Conservation (phyloP, 2,113 vertebrate genomes). For the Bufo bufo region DNA sequence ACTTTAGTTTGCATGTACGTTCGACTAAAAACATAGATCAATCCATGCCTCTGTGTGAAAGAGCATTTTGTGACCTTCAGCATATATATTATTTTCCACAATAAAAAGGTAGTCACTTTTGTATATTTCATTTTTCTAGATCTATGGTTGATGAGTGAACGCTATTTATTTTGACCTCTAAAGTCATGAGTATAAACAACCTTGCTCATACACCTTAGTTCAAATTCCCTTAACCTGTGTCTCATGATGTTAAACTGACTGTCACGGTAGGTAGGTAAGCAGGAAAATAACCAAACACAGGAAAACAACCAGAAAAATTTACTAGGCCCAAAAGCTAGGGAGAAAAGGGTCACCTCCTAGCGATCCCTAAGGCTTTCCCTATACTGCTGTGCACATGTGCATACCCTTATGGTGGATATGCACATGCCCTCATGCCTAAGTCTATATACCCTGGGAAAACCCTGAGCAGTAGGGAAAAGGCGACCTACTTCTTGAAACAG, state of each 20-base stretch:
- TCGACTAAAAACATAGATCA: background rate
- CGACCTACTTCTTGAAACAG: no score
- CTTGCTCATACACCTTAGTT: background rate
- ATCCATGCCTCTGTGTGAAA: background rate
- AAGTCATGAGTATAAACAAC: background rate
- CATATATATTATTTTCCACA: background rate
- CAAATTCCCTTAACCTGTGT: background rate
- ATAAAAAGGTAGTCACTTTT: background rate
- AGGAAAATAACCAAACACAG: no score
- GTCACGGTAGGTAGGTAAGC: no score
- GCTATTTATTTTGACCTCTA: constrained; percentile 19
- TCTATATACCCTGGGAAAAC: no score
- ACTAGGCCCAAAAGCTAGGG: no score
- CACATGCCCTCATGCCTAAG: no score
- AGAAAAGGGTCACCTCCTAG: no score
- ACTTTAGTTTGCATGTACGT: constrained; percentile 36
- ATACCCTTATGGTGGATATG: no score
- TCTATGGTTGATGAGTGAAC: background rate
- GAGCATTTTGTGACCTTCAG: background rate
- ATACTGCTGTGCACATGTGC: no score
- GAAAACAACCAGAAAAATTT: no score
- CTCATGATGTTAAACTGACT: background rate
- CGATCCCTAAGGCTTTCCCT: no score
- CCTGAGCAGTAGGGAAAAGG: no score
- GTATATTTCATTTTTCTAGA: background rate